These are phyloP conservation scores for Harpalus rufipes DNA, from an alignment of 2,888 invertebrate species.

Conservation along the genomic window DNA sequence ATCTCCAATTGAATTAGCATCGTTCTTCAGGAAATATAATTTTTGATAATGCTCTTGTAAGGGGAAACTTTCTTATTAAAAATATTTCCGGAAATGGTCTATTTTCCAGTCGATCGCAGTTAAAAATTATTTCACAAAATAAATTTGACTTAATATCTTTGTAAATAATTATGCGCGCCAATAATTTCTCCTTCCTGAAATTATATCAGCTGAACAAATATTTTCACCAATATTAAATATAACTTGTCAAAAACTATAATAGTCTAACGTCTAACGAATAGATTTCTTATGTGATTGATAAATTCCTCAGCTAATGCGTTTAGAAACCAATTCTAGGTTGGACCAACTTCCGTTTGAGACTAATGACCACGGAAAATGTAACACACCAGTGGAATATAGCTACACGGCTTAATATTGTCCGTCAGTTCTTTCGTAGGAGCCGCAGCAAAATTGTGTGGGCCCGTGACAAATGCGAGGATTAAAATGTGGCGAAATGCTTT, in stretches of 20 bases:
- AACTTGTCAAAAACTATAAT: background rate
- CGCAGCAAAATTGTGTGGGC: slow-evolving; percentile 7
- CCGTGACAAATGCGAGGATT: slow-evolving; percentile 37
- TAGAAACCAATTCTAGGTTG: slow-evolving; percentile 10
- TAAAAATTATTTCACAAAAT: background rate
- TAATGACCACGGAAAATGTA: slow-evolving; percentile 38
- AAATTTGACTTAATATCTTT: background rate
- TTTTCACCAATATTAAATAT: background rate
- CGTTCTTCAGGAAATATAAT: too few species aligned
- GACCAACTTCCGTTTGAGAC: slow-evolving; percentile 27
- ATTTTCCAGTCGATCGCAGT: too few species aligned
- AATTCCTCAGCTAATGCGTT: background rate
- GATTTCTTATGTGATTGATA: background rate
- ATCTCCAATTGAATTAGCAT: too few species aligned
- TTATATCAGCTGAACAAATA: too few species aligned
- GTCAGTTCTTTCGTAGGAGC: slow-evolving; percentile 10
- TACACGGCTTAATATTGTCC: background rate
- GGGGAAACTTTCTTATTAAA: too few species aligned
- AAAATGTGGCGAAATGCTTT: slow-evolving; percentile 46
- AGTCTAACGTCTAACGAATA: background rate
- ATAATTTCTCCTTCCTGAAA: background rate
- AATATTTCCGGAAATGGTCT: too few species aligned
- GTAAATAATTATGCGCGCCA: background rate
- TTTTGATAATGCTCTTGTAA: too few species aligned
- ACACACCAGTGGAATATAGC: background rate